Base-by-base conservation (phyloP, 1,140 invertebrate genomes). In the Bradysia coprophila region DNA sequence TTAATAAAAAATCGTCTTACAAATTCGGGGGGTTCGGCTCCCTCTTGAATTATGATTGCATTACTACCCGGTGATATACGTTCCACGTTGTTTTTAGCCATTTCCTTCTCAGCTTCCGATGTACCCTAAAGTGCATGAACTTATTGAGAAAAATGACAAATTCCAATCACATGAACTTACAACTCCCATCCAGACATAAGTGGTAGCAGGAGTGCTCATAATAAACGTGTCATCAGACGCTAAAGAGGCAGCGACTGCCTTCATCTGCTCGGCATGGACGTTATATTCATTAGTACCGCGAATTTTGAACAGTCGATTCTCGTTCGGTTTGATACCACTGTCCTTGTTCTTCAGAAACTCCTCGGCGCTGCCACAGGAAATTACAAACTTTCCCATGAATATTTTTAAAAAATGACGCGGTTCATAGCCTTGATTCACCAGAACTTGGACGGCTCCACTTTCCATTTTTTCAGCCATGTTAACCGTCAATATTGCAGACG, bases 361-460 rank as follows among this genome's bases (percentile, higher is more conserved):
- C 43, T 66, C 67, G 0, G 68, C 71, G 43, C 71, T 67, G 1
- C 72, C 68, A 9, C 76, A 78, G 37, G 68, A 62, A n/a, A 76
- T 63, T 4, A 74, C 65, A 2, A 76, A 56, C 46, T 69, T 67
- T 52, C 83, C 83, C 62, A 81, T 75, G 59, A 88, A 87, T 43
- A 87, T 77, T 43, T 68, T 72, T 4, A 81, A 61, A 64, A 88
- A 87, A 52, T 85, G 77, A 9, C 74, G 69, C 3, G 78, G 74
- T 51, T 88, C 82, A 48, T 75, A 65, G 3, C 73, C 76, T 50
- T 86, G 81, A 8, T 72, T 68, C 11, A 85, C 73, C 45, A 78
- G 68, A 6, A 85, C 73, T 59, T 76, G 66, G 1, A 75, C 62
- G 2, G 73, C 67, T 9, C 63, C 57, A 15, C 68, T 74, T 43